Conservation (phyloP, 1,140 invertebrate genomes). For the Danaus melanippus region DNA sequence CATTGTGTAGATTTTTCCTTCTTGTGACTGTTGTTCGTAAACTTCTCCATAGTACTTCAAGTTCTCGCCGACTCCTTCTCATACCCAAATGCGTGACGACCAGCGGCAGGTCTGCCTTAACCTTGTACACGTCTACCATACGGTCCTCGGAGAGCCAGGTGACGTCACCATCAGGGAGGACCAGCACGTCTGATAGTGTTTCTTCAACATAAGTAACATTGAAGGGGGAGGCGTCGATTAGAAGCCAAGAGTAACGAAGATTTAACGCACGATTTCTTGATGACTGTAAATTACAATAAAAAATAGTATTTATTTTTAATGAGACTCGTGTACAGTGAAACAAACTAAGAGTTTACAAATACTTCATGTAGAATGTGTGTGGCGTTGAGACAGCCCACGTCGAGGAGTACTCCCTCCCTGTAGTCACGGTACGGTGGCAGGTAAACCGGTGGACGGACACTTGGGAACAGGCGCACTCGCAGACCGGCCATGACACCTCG, state of each 20-base stretch:
- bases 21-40: slow-evolving; percentile 34
- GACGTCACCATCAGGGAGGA: slow-evolving; percentile 49
- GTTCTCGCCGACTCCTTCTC: slow-evolving; percentile 3
- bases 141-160: slow-evolving; percentile 23
- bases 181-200: slow-evolving; percentile 13
- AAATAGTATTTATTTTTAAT: too few relatives aligned
- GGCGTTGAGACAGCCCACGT: slow-evolving; percentile 30
- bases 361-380: slow-evolving; percentile 29
- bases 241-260: slow-evolving; percentile 45
- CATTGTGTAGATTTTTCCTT: slow-evolving; percentile 35
- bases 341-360: neutral
- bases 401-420: slow-evolving; percentile 45
- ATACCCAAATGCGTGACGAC: slow-evolving; percentile 19
- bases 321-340: too few relatives aligned
- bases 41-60: slow-evolving; percentile 22
- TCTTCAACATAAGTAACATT: slow-evolving; percentile 25
- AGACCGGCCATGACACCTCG: slow-evolving; percentile 10
- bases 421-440: slow-evolving; percentile 31
- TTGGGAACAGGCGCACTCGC: slow-evolving; percentile 16
- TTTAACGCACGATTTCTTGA: slow-evolving; percentile 45
- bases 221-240: slow-evolving; percentile 26
- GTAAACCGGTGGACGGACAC: slow-evolving; percentile 9
- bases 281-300: slow-evolving; percentile 28
- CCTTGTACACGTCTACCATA: slow-evolving; percentile 41
- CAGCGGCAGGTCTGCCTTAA: slow-evolving; percentile 27